A percentile compares a stretch with the other conserved stretches of the same genome.
These are phyloP conservation scores for Melanotaenia duboulayi DNA, from an alignment of 2,113 vertebrate species.

Conservation along the genomic window DNA sequence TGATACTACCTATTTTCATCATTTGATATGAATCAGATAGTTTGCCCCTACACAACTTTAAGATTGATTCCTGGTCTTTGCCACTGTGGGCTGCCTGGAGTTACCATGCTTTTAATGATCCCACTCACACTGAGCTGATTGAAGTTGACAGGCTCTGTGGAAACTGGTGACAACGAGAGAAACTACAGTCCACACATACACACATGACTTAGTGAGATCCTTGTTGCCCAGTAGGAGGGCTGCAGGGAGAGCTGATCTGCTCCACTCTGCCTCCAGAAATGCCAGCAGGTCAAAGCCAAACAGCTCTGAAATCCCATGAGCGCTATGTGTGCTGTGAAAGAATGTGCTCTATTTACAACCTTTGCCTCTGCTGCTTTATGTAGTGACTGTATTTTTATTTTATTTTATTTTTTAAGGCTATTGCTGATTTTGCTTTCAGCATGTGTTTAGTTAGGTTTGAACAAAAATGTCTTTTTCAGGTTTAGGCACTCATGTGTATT, in stretches of 20 bases:
- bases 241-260: constrained; percentile 47
- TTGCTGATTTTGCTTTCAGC: not conserved
- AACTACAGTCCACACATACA: constrained; percentile 47
- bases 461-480: not conserved
- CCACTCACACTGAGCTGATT: constrained; percentile 40
- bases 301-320: constrained; percentile 33
- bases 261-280: constrained; percentile 58
- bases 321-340: constrained; percentile 11
- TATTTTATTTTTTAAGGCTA: not conserved
- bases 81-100: not conserved
- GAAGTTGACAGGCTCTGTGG: constrained; percentile 48
- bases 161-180: constrained; percentile 48
- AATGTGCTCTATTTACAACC: not conserved
- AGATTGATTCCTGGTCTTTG: constrained; percentile 9
- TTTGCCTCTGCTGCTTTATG: constrained; percentile 8
- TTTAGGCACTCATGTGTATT: not conserved
- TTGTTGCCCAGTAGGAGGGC: constrained; percentile 58
- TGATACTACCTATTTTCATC: not conserved
- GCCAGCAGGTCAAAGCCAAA: constrained; percentile 61
- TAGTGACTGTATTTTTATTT: not conserved
- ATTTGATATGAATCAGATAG: not conserved
- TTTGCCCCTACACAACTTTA: not conserved
- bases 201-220: constrained; percentile 66
- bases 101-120: constrained; percentile 19
- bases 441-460: not conserved